These are phyloP conservation scores for Euspilapteryx auroguttella DNA, from an alignment of 2,888 invertebrate species.

Conservation along the genomic window DNA sequence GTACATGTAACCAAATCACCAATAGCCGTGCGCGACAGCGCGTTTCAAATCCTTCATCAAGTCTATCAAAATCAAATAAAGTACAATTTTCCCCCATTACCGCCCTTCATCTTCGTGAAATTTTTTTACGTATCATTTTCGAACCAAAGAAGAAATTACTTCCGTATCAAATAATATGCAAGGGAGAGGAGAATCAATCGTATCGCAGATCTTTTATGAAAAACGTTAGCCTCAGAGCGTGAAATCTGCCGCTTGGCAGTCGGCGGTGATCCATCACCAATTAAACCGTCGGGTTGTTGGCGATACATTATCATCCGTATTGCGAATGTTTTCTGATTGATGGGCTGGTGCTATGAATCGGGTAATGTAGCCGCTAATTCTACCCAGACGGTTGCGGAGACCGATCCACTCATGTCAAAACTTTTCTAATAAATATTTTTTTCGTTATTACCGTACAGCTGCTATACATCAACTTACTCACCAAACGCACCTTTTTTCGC, in stretches of 20 bases:
- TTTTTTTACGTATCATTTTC: conserved; percentile 59
- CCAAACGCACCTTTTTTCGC: too few species aligned
- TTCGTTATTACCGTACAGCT: too few species aligned
- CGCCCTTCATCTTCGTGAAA: conserved; percentile 53
- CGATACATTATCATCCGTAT: conserved; percentile 45
- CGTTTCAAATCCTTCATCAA: conserved; percentile 44
- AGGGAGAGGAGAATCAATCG: conserved; percentile 15
- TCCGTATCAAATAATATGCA: conserved; percentile 51
- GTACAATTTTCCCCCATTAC: conserved; percentile 57
- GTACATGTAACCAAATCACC: too few species aligned
- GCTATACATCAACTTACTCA: too few species aligned
- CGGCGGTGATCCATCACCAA: conserved; percentile 54
- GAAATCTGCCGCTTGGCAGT: too few species aligned
- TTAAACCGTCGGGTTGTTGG: conserved; percentile 48
- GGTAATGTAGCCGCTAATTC: conserved; percentile 20
- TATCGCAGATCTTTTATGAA: not conserved
- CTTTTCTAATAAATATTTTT: too few species aligned
- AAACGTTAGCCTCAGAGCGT: too few species aligned
- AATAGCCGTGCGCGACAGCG: conserved; percentile 31
- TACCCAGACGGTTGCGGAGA: conserved; percentile 31
- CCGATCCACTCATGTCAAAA: conserved; percentile 21
- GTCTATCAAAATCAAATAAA: conserved; percentile 60
- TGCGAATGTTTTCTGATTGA: conserved; percentile 44
- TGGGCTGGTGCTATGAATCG: conserved; percentile 34
- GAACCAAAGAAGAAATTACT: conserved; percentile 52